Evolutionary conservation across 2,113 vertebrate species (phyloP).

Genomic region (Phrynosoma platyrhinos): DNA sequence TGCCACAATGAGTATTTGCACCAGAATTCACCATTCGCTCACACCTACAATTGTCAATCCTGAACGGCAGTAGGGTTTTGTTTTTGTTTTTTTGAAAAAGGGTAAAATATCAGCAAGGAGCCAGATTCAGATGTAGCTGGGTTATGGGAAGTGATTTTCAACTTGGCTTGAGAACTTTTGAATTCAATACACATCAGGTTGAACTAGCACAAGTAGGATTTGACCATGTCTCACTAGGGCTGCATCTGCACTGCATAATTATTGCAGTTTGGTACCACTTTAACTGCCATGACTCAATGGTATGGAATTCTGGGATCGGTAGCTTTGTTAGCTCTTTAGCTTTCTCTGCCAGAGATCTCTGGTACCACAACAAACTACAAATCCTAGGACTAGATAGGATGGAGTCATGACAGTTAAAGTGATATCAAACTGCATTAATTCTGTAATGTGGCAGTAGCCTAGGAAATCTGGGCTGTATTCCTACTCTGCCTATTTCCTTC

Average conservation of each 20-base stretch:
- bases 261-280: too few species aligned
- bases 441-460: too few species aligned
- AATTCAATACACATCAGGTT: neutral
- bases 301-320: too few species aligned
- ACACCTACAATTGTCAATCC: neutral
- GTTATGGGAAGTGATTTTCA: neutral
- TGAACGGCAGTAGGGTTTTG: neutral
- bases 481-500: neutral
- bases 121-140: neutral
- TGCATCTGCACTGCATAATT: too few species aligned
- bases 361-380: too few species aligned
- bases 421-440: too few species aligned
- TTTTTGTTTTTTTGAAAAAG: neutral
- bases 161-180: neutral
- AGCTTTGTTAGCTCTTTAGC: too few species aligned
- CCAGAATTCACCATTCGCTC: neutral
- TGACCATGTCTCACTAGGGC: neutral
- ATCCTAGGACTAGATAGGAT: too few species aligned
- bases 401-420: too few species aligned
- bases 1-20: neutral
- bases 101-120: neutral
- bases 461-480: neutral
- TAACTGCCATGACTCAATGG: too few species aligned
- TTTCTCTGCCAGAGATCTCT: too few species aligned
- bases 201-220: neutral